phyloP scores from a whole-genome alignment of 2,797 vertebrate species.

The Sylvia borin region DNA sequence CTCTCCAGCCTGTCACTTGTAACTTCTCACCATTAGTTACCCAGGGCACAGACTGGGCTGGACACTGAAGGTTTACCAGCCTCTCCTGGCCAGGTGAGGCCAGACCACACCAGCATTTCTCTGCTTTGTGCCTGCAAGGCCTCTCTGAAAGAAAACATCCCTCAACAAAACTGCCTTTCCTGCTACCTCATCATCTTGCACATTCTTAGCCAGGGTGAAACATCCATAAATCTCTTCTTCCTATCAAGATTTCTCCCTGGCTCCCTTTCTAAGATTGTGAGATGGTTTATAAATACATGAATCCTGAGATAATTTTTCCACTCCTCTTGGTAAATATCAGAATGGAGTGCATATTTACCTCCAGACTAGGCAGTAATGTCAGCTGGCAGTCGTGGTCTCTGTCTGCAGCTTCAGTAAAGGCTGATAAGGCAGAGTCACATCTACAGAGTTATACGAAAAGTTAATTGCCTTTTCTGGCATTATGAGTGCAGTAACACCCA shows the following conservation, averaged over 20 bases:
- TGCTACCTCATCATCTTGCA: not conserved
- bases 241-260: not conserved
- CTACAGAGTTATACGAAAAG: not conserved
- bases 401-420: not conserved
- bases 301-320: not conserved
- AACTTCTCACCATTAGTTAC: not conserved
- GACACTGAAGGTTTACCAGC: not conserved
- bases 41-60: not conserved
- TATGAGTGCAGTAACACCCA: not conserved
- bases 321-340: not conserved
- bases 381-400: rapidly evolving
- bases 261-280: not conserved
- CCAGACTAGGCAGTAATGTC: not conserved
- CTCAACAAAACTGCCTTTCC: not conserved
- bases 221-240: slow-evolving; percentile 1
- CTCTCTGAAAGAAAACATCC: not conserved
- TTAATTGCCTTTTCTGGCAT: not conserved
- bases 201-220: not conserved
- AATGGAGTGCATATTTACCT: not conserved
- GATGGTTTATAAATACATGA: not conserved
- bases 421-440: not conserved
- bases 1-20: not conserved
- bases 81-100: not conserved
- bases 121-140: not conserved
- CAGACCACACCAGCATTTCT: not conserved